phyloP scores from a whole-genome alignment of 2,888 invertebrate species.

The Ochropleura leucogaster region DNA sequence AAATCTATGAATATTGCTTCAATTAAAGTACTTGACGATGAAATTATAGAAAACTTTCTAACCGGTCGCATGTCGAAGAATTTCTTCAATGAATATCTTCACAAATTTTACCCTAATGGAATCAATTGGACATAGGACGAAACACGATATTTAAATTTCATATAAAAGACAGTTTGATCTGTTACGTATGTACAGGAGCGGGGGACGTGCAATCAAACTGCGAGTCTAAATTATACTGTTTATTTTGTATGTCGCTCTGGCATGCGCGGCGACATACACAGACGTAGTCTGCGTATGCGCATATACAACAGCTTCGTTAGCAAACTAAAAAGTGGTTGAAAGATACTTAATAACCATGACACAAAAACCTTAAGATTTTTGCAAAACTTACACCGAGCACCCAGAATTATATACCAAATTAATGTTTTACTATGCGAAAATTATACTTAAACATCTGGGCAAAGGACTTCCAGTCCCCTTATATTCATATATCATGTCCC shows the following conservation, averaged over 20 bases:
- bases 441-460: background rate
- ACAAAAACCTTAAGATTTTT: background rate
- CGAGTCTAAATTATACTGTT: too few species aligned
- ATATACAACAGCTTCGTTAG: background rate
- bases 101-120: too few species aligned
- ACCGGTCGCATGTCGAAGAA: too few species aligned
- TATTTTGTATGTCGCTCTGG: too few species aligned
- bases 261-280: too few species aligned
- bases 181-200: too few species aligned
- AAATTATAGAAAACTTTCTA: background rate
- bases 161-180: background rate
- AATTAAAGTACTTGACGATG: constrained; percentile 10
- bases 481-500: background rate
- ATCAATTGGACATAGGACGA: too few species aligned
- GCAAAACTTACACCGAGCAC: background rate
- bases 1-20: background rate
- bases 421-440: background rate
- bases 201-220: too few species aligned
- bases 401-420: background rate
- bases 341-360: background rate
- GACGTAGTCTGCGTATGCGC: too few species aligned
- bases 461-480: background rate
- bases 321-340: background rate
- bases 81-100: too few species aligned
- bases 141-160: background rate